Evolutionary conservation across 2,113 vertebrate species (phyloP).

Genomic region (Oreotrochilus melanogaster): DNA sequence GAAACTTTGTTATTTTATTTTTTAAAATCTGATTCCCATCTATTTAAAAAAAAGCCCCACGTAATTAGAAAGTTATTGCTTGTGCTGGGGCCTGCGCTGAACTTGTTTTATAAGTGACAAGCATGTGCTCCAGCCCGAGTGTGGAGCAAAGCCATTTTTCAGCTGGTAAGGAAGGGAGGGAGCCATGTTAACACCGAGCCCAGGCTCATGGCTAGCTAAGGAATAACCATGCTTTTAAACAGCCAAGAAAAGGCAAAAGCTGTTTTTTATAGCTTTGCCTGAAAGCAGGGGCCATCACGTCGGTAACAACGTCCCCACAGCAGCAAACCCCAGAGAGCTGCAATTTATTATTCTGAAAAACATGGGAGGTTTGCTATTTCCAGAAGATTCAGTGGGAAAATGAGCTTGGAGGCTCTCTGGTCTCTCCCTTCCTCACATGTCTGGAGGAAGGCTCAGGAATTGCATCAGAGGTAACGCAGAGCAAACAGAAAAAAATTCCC

Average conservation of each 20-base stretch:
- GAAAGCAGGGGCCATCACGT: fast-evolving
- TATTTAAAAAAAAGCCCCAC: neutral
- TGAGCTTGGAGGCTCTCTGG: neutral
- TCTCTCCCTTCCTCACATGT: neutral
- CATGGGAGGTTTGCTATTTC: neutral
- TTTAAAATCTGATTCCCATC: neutral
- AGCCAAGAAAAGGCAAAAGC: fast-evolving
- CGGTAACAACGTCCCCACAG: neutral
- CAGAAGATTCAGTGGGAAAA: constrained; percentile 30
- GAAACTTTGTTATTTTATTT: neutral
- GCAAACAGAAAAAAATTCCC: neutral
- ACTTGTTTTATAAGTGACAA: neutral
- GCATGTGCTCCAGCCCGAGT: neutral
- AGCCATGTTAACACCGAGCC: neutral
- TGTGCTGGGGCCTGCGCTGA: neutral
- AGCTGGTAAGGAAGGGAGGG: neutral
- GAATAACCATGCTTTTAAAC: fast-evolving
- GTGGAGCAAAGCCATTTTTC: constrained; percentile 13
- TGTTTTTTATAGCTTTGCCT: neutral
- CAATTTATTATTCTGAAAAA: neutral
- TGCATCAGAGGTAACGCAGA: neutral
- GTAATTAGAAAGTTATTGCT: neutral
- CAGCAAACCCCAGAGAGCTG: neutral
- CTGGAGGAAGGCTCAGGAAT: neutral
- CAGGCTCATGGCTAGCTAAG: fast-evolving